Base-by-base conservation (phyloP, 2,888 invertebrate species). In the Orthonevra nobilis region DNA sequence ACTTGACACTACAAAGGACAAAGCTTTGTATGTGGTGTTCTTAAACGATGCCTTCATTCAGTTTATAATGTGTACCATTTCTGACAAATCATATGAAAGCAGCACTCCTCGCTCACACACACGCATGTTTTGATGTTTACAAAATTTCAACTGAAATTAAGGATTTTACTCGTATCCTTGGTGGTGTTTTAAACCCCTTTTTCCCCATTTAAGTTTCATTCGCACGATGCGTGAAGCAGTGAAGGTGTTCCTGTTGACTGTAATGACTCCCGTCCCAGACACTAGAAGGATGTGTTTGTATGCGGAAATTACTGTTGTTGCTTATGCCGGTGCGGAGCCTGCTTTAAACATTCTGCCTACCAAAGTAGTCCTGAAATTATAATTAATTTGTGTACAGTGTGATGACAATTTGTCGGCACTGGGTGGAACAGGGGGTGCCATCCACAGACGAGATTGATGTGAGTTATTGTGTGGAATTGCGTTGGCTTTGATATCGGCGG, bases 1-100 rank as follows among this genome's bases (percentile, higher is more conserved):
- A 82, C 83, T 83, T 86, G 86, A 85, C 85, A 85, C 85, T 86
- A 85, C 85, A 85, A 85, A 85, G 86, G 48, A 36, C 17, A 12
- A 34, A 61, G 81, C 64, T 70, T 69, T 70, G 20, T 75, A n/a
- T n/a, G n/a, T n/a, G n/a, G 30, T 30, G 44, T 46, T 54, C 42
- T 54, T 66, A 66, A 73, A 79, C 38, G 38, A 38, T n/a, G 42
- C 52, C 34, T 30, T 54, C 58, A 66, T 50, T 50, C 50, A 38
- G 15, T 56, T 26, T 46, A 60, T 34, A 42, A 38, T 20, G 28
- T 30, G 14, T 20, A 44, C 36, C 50, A 40, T 14, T 58, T 58
- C 46, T 12, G 64, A 32, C 19, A 54, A 44, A 52, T 30, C 42
- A 48, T 15, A 36, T 68, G 23, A 36, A 28, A 38, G 30, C 19